phyloP scores from a whole-genome alignment of 2,113 vertebrate species.

The Chrysochloris asiatica region DNA sequence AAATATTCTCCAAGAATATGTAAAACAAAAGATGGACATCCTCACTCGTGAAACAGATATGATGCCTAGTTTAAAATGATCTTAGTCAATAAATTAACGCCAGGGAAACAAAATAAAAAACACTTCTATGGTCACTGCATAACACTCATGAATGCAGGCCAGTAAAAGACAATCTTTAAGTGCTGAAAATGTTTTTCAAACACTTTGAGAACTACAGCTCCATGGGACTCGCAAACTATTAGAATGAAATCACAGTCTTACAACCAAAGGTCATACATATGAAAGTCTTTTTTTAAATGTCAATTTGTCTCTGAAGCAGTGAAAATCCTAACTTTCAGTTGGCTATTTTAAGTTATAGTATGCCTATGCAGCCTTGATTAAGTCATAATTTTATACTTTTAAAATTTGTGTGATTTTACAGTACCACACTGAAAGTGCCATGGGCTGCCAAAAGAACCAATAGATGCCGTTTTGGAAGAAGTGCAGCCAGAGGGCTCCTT shows the following conservation, averaged over 20 bases:
- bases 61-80: not conserved
- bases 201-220: not conserved
- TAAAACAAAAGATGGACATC: not conserved
- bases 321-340: not conserved
- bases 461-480: too few relatives aligned
- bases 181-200: not conserved
- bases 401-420: not conserved
- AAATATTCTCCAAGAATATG: not conserved
- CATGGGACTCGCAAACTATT: not conserved
- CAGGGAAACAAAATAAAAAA: not conserved
- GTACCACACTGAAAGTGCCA: not conserved
- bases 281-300: not conserved
- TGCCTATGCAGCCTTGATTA: not conserved
- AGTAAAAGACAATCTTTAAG: not conserved
- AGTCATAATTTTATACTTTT: not conserved
- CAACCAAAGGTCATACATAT: not conserved
- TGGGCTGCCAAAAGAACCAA: too few relatives aligned
- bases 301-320: not conserved
- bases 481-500: too few relatives aligned
- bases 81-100: slow-evolving; percentile 3
- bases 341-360: not conserved
- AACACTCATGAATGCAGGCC: not conserved
- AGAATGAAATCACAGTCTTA: not conserved
- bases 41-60: not conserved
- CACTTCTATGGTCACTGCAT: not conserved